phyloP scores from a whole-genome alignment of 2,797 vertebrate species.

The Diplodus puntazzo region DNA sequence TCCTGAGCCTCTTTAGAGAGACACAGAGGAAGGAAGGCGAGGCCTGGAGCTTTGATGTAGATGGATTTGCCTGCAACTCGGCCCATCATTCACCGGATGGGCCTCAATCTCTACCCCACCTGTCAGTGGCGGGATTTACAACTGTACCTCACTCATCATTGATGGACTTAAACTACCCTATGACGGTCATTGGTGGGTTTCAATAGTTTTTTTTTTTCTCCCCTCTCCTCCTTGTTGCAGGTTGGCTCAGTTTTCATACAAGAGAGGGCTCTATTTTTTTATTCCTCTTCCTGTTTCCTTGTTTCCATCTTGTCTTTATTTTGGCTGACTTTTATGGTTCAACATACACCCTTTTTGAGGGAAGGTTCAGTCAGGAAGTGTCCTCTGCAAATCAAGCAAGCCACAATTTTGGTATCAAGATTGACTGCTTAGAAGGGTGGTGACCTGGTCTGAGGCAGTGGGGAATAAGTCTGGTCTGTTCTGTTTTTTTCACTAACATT shows the following conservation, averaged over 20 bases:
- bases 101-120: constrained; percentile 49
- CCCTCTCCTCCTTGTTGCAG: neutral
- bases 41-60: constrained; percentile 73
- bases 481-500: constrained; percentile 1
- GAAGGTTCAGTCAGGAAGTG: neutral
- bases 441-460: constrained; percentile 14
- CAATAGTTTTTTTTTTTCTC: neutral
- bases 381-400: neutral
- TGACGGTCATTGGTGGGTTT: constrained; percentile 47
- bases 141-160: constrained; percentile 61
- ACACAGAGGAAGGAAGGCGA: constrained; percentile 49
- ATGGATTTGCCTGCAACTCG: constrained; percentile 70
- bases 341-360: constrained; percentile 5
- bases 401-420: neutral
- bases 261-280: constrained; percentile 17
- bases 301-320: neutral
- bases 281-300: neutral
- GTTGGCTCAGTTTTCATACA: constrained; percentile 18
- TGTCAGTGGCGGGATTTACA: constrained; percentile 68
- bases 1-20: constrained; percentile 76
- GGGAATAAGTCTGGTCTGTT: neutral
- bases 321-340: constrained; percentile 9
- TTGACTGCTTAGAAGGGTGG: neutral
- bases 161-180: constrained; percentile 64
- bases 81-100: constrained; percentile 63